Evolutionary conservation across 2,797 vertebrate species (phyloP).

Genomic region (Sebastes itinus): DNA sequence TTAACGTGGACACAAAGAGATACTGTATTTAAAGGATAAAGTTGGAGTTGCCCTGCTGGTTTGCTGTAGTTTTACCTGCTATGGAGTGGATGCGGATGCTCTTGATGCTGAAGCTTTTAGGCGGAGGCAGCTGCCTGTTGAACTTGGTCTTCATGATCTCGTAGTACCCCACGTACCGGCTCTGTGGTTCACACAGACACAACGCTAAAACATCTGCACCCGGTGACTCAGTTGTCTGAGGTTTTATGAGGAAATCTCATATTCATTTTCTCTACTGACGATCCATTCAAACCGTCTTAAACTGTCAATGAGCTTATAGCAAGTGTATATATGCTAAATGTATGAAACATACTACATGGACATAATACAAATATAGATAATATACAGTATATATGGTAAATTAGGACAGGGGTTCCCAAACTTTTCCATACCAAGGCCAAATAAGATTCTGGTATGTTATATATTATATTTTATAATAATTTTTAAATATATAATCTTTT

Average conservation of each 20-base stretch:
- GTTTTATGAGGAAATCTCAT: neutral
- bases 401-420: neutral
- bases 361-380: neutral
- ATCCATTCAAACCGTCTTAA: neutral
- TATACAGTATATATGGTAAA: neutral
- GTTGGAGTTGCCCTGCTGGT: neutral
- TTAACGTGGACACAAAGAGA: neutral
- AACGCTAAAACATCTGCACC: neutral
- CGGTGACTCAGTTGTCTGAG: neutral
- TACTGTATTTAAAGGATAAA: neutral
- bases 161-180: slow-evolving; percentile 95
- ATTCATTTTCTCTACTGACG: neutral
- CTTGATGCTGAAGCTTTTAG: slow-evolving; percentile 85
- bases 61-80: slow-evolving; percentile 80
- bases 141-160: slow-evolving; percentile 91
- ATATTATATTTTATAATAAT: too few species aligned
- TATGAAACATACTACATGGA: neutral
- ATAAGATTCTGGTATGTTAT: too few species aligned
- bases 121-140: slow-evolving; percentile 86
- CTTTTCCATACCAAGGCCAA: too few species aligned
- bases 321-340: neutral
- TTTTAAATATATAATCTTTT: too few species aligned
- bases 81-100: slow-evolving; percentile 90
- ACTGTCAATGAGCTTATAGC: neutral
- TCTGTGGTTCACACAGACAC: slow-evolving; percentile 77